phyloP scores from a whole-genome alignment of 2,888 invertebrate species.

The Chrysotoxum bicinctum region DNA sequence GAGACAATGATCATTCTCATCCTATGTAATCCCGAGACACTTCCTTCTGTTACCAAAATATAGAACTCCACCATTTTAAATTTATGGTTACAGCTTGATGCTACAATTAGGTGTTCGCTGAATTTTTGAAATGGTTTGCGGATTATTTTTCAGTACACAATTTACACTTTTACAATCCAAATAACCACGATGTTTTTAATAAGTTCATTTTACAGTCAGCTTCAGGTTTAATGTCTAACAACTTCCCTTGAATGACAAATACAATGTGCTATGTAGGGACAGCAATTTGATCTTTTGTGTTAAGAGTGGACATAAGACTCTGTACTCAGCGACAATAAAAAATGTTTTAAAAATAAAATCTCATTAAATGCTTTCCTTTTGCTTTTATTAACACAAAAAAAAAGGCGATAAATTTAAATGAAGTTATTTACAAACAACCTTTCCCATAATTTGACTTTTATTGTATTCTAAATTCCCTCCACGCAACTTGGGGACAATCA shows the following conservation, averaged over 20 bases:
- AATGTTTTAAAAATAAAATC: background rate
- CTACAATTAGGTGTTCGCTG: no score
- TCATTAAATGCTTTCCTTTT: slow-evolving; percentile 9
- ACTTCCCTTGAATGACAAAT: background rate
- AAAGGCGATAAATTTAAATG: background rate
- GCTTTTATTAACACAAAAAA: background rate
- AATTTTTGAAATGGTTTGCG: no score
- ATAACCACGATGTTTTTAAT: background rate
- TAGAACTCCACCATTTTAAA: no score
- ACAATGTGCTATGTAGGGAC: background rate
- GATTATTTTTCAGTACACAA: background rate
- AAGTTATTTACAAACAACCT: background rate
- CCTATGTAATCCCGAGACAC: no score
- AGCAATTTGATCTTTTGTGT: background rate
- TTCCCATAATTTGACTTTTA: slow-evolving; percentile 17
- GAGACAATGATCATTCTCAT: no score
- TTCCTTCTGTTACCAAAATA: no score
- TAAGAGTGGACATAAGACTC: background rate
- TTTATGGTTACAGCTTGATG: no score
- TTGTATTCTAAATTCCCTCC: slow-evolving; percentile 32
- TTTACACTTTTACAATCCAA: background rate
- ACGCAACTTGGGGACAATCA: slow-evolving; percentile 1
- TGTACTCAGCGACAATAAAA: background rate
- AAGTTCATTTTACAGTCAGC: background rate
- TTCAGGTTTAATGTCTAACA: background rate